Base-by-base conservation (phyloP, 2,797 vertebrate species). In the Sebastiscus albofasciatus region DNA sequence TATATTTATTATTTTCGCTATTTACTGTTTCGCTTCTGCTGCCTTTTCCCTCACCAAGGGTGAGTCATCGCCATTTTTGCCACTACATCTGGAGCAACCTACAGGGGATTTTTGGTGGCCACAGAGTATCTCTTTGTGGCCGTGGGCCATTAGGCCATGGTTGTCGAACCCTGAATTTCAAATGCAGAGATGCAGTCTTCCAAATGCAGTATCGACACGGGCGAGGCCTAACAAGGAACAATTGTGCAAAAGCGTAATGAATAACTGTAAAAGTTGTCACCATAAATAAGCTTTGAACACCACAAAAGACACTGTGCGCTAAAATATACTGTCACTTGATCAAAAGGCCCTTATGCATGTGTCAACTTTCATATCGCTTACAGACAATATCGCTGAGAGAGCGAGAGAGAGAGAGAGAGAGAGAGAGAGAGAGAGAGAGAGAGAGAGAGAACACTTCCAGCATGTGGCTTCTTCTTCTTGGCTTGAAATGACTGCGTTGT, bases 311-410 rank as follows among this genome's bases (percentile, higher is more conserved):
- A 8, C 14, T n/a, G 2, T 13, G 39, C 56, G 66, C 77, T 68
- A 82, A 79, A 61, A 73, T 34, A 27, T 11, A 49, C 58, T 75
- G 65, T 85, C 60, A 71, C 74, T 84, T 83, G 86, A 90, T 91
- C 80, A 82, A 85, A 88, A 80, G 61, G 54, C 62, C 61, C 62
- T 56, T 27, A 33, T 29, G 70, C 60, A 26, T 14, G 54, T 58
- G 83, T 85, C 83, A 78, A 42, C 79, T 81, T 78, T 79, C 36
- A 84, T 89, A 65, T 72, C 16, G 49, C 34, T 79, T 1, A 26
- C 61, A 75, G 64, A 79, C 69, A 78, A 36, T 59, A 77, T 54
- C 1, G 36, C 36, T 66, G 65, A 20, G 67, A 58, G n/a, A 54
- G 56, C 65, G 27, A 31, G 13, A 16, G 14, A 46, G 42, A 60